Evolutionary conservation across 2,888 invertebrate genomes (phyloP).

Genomic region (Lymantria dispar): DNA sequence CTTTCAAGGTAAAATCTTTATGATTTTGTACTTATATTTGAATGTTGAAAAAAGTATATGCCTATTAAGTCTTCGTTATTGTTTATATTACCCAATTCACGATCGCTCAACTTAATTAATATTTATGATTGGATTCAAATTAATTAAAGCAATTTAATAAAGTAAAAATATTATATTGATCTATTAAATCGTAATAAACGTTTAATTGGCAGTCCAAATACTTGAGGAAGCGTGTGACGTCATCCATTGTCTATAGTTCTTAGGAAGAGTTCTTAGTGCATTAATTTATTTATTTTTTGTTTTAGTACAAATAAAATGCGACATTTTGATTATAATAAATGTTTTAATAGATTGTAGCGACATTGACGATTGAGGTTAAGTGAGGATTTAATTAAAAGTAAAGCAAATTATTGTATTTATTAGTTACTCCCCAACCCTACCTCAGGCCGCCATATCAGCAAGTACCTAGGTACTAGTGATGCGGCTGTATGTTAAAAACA

Average conservation of each 20-base stretch:
- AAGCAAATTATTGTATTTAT: conserved; percentile 4
- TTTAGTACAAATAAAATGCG: conserved; percentile 8
- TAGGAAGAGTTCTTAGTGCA: conserved; percentile 21
- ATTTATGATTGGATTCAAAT: background rate
- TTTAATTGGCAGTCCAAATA: conserved; percentile 23
- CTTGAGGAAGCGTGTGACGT: conserved; percentile 48
- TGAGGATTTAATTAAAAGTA: too few relatives aligned
- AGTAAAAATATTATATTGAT: too few relatives aligned
- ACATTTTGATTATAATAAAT: background rate
- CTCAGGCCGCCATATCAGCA: conserved; percentile 54
- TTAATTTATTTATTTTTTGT: conserved; percentile 14
- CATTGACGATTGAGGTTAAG: too few relatives aligned
- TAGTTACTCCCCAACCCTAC: conserved; percentile 27
- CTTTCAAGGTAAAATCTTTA: conserved; percentile 59
- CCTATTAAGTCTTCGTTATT: background rate
- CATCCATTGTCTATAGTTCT: conserved; percentile 52
- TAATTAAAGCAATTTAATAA: too few relatives aligned
- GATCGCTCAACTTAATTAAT: background rate
- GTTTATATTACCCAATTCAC: background rate
- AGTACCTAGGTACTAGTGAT: conserved; percentile 9
- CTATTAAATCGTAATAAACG: conserved; percentile 5
- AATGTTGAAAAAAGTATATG: background rate
- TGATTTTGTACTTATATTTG: conserved; percentile 1
- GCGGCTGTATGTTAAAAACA: too few relatives aligned
- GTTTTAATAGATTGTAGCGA: too few relatives aligned